phyloP scores from a whole-genome alignment of 2,113 vertebrate species.

The Meles meles region DNA sequence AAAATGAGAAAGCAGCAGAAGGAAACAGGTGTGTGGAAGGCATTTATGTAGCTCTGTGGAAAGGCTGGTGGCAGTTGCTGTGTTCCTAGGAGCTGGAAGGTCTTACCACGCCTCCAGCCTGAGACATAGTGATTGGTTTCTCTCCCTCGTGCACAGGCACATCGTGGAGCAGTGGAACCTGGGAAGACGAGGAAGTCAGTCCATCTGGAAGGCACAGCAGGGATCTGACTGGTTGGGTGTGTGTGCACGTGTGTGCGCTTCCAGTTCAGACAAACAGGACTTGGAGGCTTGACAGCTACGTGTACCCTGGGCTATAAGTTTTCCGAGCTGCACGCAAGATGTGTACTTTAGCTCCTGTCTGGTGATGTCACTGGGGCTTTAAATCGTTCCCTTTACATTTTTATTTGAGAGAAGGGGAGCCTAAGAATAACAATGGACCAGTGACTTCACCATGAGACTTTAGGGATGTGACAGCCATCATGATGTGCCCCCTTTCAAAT shows the following conservation, averaged over 20 bases:
- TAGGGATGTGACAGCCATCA: constrained; percentile 66
- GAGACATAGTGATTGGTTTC: constrained; percentile 40
- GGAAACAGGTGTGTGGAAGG: constrained; percentile 38
- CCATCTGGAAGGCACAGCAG: constrained; percentile 1
- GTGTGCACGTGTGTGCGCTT: neutral
- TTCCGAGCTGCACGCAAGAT: constrained; percentile 40
- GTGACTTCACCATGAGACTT: constrained; percentile 71
- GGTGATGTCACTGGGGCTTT: constrained; percentile 67
- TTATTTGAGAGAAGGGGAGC: constrained; percentile 64
- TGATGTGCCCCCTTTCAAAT: constrained; percentile 70
- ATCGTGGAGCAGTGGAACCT: constrained; percentile 2
- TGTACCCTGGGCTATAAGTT: neutral
- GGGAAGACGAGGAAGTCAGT: neutral
- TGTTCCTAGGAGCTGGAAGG: constrained; percentile 40
- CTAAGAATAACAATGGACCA: constrained; percentile 74
- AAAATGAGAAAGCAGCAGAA: constrained; percentile 44
- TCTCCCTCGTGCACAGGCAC: constrained; percentile 15
- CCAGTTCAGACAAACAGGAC: neutral
- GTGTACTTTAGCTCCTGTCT: constrained; percentile 53
- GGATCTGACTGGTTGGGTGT: neutral
- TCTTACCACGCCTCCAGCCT: constrained; percentile 43
- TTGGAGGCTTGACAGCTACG: neutral
- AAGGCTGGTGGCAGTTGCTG: constrained; percentile 8
- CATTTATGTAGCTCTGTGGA: constrained; percentile 12
- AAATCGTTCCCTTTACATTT: constrained; percentile 71